Conservation (phyloP, 2,888 invertebrate genomes). For the Thumatha senex region DNA sequence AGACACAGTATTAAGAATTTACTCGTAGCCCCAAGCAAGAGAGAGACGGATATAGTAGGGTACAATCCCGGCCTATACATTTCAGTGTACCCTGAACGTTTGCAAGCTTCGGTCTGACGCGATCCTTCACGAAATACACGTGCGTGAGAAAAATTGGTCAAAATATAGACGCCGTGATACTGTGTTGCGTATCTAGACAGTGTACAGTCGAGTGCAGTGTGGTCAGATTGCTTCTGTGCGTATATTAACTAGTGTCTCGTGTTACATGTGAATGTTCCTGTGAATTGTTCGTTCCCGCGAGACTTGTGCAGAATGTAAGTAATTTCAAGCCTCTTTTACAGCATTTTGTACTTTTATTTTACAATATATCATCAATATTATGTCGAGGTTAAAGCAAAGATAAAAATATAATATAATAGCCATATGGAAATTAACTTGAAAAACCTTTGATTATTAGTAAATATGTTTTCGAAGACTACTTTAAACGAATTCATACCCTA, state of each 20-base stretch:
- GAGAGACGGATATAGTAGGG: constrained; percentile 52
- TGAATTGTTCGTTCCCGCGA: constrained; percentile 30
- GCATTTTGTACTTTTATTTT: no score
- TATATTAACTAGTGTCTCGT: constrained; percentile 27
- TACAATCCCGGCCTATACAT: constrained; percentile 65
- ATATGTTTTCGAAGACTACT: not conserved
- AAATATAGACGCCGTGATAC: constrained; percentile 40
- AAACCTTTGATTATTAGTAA: not conserved
- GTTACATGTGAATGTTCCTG: constrained; percentile 27
- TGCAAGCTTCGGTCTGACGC: constrained; percentile 58
- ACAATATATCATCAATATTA: no score
- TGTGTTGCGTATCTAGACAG: constrained; percentile 25
- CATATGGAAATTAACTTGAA: not conserved
- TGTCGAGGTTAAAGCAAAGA: no score
- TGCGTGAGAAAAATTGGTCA: constrained; percentile 45
- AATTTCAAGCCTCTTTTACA: constrained; percentile 20
- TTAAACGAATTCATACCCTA: not conserved
- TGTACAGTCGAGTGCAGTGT: constrained; percentile 36
- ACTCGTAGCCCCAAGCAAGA: constrained; percentile 41
- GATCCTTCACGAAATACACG: constrained; percentile 40
- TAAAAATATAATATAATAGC: not conserved
- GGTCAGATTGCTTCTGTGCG: constrained; percentile 35
- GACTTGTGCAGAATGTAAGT: constrained; percentile 30
- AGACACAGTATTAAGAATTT: constrained; percentile 44
- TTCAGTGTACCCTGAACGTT: constrained; percentile 71